A percentile compares a stretch with the other conserved stretches of the same genome.
These are phyloP conservation scores for Molorchus minor DNA, from an alignment of 2,888 invertebrate species.

Conservation along the genomic window DNA sequence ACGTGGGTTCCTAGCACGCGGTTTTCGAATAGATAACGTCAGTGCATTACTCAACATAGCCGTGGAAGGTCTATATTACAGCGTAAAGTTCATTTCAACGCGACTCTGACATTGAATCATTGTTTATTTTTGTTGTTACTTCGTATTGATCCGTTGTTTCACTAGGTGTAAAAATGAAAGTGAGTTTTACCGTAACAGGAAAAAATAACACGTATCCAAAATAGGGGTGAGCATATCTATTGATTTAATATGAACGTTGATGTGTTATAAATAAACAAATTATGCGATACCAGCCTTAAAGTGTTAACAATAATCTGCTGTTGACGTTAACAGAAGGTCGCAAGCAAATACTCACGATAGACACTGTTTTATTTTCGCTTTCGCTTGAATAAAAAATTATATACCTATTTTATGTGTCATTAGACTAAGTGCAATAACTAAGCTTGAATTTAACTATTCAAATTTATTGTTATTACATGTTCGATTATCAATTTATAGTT, in stretches of 20 bases:
- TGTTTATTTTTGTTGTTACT: constrained; percentile 17
- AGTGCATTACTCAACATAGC: constrained; percentile 33
- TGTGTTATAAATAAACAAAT: too few relatives aligned
- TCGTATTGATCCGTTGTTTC: constrained; percentile 4
- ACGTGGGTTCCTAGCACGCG: constrained; percentile 36
- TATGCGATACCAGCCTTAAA: too few relatives aligned
- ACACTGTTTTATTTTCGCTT: background rate
- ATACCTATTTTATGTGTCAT: too few relatives aligned
- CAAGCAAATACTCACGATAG: background rate
- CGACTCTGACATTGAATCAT: constrained; percentile 26
- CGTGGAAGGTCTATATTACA: background rate
- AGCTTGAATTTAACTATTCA: too few relatives aligned
- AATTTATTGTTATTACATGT: too few relatives aligned
- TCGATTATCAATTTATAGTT: too few relatives aligned
- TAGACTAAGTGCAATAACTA: too few relatives aligned
- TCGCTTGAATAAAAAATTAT: background rate
- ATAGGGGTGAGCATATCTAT: constrained; percentile 15
- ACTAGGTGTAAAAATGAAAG: background rate
- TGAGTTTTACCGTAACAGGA: background rate
- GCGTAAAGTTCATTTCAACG: constrained; percentile 3
- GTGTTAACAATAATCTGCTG: background rate
- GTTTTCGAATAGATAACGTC: constrained; percentile 27
- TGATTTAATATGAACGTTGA: too few relatives aligned
- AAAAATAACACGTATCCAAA: background rate
- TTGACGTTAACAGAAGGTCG: constrained; percentile 11